Base-by-base conservation (phyloP, 2,797 vertebrate species). In the Crenichthys baileyi region DNA sequence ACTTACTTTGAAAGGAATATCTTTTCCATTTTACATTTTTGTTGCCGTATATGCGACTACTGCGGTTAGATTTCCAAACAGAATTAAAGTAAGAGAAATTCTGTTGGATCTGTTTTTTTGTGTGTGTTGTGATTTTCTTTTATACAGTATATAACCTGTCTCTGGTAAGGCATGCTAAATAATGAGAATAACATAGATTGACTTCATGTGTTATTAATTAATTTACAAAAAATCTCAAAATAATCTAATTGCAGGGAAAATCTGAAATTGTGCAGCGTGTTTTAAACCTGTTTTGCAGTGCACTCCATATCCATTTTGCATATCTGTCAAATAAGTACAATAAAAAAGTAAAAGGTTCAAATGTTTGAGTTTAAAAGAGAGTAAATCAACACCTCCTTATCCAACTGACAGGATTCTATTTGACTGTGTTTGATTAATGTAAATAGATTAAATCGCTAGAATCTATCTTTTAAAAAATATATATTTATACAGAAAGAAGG, bases 11-110 rank as follows among this genome's bases (percentile, higher is more conserved):
- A 46, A 75, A 77, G 80, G 79, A 76, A 82, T 84, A 75, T 36
- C 58, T 56, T 31, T 75, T 82, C 78, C 72, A 79, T 77, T 77
- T 82, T 78, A 56, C 83, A 79, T 80, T 56, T 75, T 72, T 73
- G 36, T 55, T 70, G 78, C 76, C 75, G 56, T 73, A 39, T 73
- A 56, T 68, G 67, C 71, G 6, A 56, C 18, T 24, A 65, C 39
- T 67, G 11, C 41, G 78, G 74, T 80, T 77, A 75, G 50, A 70
- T 73, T 78, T 65, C 58, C 13, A 7, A 53, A 53, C 5, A 80
- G 18, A 78, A 73, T 36, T 0, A 18, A n/a, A 39, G 8, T 67
- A 41, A 46, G 55, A 26, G 16, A 74, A 11, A 18, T 9, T 51
- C 22, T 2, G 48, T 51, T 18, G 5, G 22, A 5, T 24, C 36